These are phyloP conservation scores for Entomobrya multifasciata DNA, from an alignment of 2,888 invertebrate genomes.

Conservation along the genomic window DNA sequence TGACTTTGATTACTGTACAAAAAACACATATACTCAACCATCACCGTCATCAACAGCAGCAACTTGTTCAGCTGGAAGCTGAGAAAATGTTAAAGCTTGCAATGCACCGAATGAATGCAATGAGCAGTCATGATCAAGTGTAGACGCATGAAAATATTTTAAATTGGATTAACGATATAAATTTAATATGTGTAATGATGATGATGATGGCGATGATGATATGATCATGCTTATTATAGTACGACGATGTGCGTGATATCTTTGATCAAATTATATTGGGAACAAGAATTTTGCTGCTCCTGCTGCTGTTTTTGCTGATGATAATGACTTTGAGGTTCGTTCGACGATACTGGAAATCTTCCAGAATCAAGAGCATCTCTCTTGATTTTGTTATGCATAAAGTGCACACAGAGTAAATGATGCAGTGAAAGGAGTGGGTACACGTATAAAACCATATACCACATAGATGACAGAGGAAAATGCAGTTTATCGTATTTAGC, in stretches of 20 bases:
- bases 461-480: too few species aligned
- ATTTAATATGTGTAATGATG: constrained; percentile 9
- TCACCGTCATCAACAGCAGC: too few species aligned
- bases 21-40: too few species aligned
- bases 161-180: constrained; percentile 30
- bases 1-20: constrained; percentile 32
- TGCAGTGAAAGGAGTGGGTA: too few species aligned
- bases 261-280: neutral
- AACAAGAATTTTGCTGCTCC: neutral
- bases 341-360: constrained; percentile 28
- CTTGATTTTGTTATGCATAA: neutral
- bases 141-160: constrained; percentile 6
- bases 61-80: constrained; percentile 37
- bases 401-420: neutral
- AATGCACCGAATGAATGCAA: too few species aligned
- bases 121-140: too few species aligned
- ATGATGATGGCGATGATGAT: too few species aligned
- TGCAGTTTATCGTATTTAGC: too few species aligned
- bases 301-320: neutral
- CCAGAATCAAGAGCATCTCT: constrained; percentile 16
- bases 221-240: too few species aligned
- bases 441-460: too few species aligned
- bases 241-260: constrained; percentile 5
- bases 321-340: neutral
- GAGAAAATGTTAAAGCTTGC: too few species aligned